Evolutionary conservation across 2,888 invertebrate genomes (phyloP).

Genomic region (Parelbella ahira): DNA sequence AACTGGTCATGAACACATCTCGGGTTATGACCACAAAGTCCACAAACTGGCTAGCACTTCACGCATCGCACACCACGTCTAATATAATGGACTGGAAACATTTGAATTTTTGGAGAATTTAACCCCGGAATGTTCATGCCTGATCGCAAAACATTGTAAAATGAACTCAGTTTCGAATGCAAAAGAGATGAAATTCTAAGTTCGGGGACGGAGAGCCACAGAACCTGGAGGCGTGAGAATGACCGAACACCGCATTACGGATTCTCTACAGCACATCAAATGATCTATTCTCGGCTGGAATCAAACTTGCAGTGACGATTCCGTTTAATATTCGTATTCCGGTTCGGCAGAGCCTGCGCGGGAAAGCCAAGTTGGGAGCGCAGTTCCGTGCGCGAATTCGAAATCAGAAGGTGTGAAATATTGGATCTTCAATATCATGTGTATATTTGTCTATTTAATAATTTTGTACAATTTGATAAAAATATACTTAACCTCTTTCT

Average conservation of each 20-base stretch:
- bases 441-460: no score
- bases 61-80: slow-evolving; percentile 20
- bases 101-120: slow-evolving; percentile 30
- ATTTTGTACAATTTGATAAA: no score
- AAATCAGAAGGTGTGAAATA: no score
- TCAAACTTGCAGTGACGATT: slow-evolving; percentile 32
- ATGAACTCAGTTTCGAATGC: no score
- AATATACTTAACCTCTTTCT: no score
- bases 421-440: no score
- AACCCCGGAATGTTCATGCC: slow-evolving; percentile 27
- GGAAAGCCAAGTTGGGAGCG: slow-evolving; percentile 28
- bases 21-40: slow-evolving; percentile 11
- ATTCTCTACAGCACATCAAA: slow-evolving; percentile 62
- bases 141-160: no score
- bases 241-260: slow-evolving; percentile 49
- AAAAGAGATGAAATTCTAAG: slow-evolving; percentile 21
- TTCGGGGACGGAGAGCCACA: background rate
- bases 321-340: slow-evolving; percentile 31
- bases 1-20: slow-evolving; percentile 11
- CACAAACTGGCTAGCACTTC: slow-evolving; percentile 21
- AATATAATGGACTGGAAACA: slow-evolving; percentile 23
- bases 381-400: no score
- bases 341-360: slow-evolving; percentile 27
- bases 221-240: slow-evolving; percentile 49
- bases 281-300: slow-evolving; percentile 36